Conservation (phyloP, 2,113 vertebrate genomes). For the Scolopax mira region DNA sequence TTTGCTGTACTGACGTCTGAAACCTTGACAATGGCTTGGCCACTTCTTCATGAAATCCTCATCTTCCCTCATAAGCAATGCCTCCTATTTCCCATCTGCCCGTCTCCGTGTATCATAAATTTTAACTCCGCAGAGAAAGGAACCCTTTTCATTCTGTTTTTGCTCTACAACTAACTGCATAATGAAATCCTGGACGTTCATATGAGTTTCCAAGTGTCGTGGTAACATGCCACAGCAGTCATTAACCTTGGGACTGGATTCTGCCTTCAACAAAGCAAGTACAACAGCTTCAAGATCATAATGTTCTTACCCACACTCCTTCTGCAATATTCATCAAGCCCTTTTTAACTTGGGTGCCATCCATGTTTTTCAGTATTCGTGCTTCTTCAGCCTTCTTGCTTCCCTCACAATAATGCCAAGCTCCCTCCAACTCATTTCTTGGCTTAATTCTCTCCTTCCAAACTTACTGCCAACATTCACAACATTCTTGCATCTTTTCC, state of each 20-base stretch:
- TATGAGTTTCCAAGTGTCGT: not conserved
- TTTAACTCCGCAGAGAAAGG: not conserved
- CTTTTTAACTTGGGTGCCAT: slow-evolving; percentile 36
- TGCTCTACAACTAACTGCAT: not conserved
- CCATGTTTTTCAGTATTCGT: slow-evolving; percentile 14
- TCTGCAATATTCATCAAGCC: slow-evolving; percentile 32
- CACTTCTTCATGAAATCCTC: not conserved
- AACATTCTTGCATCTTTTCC: not conserved
- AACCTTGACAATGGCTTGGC: not conserved
- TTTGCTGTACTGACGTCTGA: not conserved
- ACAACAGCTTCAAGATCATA: not conserved
- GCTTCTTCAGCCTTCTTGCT: slow-evolving; percentile 27
- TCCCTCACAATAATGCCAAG: not conserved
- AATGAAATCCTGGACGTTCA: not conserved
- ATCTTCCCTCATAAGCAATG: not conserved
- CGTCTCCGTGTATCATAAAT: not conserved
- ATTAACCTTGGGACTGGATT: slow-evolving; percentile 42
- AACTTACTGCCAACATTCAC: not conserved
- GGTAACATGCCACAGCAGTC: not conserved
- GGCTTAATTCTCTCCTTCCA: not conserved
- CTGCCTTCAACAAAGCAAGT: not conserved
- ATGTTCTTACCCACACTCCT: slow-evolving; percentile 21
- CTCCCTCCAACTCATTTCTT: not conserved
- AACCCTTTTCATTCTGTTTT: not conserved
- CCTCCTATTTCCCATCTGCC: not conserved